Percentiles rank a stretch among this genome's conserved stretches.
phyloP scores from a whole-genome alignment of 2,797 vertebrate genomes.

The Australoheros facetus region DNA sequence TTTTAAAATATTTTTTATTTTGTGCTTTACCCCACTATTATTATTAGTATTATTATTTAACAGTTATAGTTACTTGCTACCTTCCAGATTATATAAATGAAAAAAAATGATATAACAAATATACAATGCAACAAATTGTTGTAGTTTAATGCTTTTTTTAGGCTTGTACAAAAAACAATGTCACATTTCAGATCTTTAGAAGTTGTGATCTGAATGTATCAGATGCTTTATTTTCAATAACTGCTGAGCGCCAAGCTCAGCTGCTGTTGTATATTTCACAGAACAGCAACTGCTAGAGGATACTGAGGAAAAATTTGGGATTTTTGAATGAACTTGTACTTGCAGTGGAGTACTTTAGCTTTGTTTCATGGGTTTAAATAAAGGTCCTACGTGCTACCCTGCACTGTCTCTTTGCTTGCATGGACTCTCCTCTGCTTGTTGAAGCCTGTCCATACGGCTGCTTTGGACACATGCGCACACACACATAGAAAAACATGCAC shows the following conservation, averaged over 20 bases:
- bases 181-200: not conserved
- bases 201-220: not conserved
- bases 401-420: slow-evolving; percentile 7
- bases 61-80: not conserved
- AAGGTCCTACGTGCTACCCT: not conserved
- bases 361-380: not conserved
- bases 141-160: not conserved
- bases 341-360: not conserved
- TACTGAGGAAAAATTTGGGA: not conserved
- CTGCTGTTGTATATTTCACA: not conserved
- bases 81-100: not conserved
- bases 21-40: not conserved
- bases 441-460: slow-evolving; percentile 62
- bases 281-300: not conserved
- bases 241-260: not conserved
- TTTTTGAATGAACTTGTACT: slow-evolving; percentile 3
- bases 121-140: not conserved
- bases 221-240: not conserved
- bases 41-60: not conserved
- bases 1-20: not conserved
- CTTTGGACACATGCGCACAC: slow-evolving; percentile 3
- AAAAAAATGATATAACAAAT: not conserved
- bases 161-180: not conserved
- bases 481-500: not conserved
- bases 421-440: slow-evolving; percentile 37